phyloP scores from a whole-genome alignment of 2,888 invertebrate genomes.

The Antheraea yamamai region DNA sequence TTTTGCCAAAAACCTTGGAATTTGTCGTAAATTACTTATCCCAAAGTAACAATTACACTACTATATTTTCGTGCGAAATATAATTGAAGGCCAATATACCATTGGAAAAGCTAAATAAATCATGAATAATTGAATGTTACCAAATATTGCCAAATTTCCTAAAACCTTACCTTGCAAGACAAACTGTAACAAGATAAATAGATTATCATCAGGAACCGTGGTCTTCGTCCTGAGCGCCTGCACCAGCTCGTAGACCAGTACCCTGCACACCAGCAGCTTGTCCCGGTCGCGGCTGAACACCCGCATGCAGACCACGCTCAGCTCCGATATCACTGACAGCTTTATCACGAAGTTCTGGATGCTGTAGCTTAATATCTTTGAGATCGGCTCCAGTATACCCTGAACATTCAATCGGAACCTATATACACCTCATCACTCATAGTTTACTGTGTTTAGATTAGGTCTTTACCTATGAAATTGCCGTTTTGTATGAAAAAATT shows the following conservation, averaged over 20 bases:
- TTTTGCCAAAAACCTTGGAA: no score
- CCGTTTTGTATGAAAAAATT: no score
- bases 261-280: conserved; percentile 94
- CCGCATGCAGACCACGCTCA: conserved; percentile 94
- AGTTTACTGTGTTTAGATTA: no score
- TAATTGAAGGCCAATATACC: no score
- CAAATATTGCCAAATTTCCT: no score
- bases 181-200: conserved; percentile 94
- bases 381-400: conserved; percentile 96
- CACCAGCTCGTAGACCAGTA: conserved; percentile 95
- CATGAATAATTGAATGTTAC: no score
- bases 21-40: no score
- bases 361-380: conserved; percentile 96
- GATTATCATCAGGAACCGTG: conserved; percentile 96
- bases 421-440: no score
- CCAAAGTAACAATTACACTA: no score
- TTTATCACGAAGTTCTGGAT: conserved; percentile 94
- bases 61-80: no score
- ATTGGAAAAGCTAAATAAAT: no score
- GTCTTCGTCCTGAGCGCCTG: conserved; percentile 98
- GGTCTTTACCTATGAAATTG: no score
- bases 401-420: conserved; percentile 43
- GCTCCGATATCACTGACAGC: conserved; percentile 90
- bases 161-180: conserved; percentile 86
- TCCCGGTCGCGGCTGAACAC: conserved; percentile 96